Base-by-base conservation (phyloP, 1,140 invertebrate species). In the Euura saliciscinereae region DNA sequence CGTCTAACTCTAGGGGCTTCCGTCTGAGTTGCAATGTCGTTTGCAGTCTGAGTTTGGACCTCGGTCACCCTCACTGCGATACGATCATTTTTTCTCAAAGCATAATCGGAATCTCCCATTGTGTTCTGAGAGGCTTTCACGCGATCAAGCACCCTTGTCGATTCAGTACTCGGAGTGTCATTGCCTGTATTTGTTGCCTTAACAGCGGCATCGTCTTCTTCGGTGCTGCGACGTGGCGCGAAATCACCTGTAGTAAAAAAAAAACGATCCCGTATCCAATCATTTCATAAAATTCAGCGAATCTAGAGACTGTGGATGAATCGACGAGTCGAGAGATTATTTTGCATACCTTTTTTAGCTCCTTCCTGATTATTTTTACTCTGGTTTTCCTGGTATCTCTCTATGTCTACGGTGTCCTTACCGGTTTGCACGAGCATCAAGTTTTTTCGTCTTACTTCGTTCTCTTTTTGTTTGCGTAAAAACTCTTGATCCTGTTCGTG, bases 1-100 rank as follows among this genome's bases (percentile, higher is more conserved):
- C 51, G 51, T n/a, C 51, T 59, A 59, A 59, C 51, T 6, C 51
- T 59, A n/a, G 10, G 51, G 10, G 51, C 13, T 8, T 87, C 84
- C 1, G 86, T 88, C 76, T 88, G 86, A 0, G 86, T 88, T 2
- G 84, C 86, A 72, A 87, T 88, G 70, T 88, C 86, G 65, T 88
- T 87, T 2, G 83, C 85, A 1, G 86, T 87, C 77, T 88, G 85
- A 8, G 86, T 87, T 73, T 87, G 86, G n/a, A 87, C 85, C 73
- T 86, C 85, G 1, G 78, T 83, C 5, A 85, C 82, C 78, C 84
- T 84, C 3, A 82, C 51, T 3, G 51, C 10, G 3, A n/a, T 59
- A 59, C 51, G 51, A 59, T 59, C 51, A 1, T 59, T 11, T n/a
- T 6, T 59, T 59, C 13, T 59, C 51, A 6, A 59, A 3, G 13